These are phyloP conservation scores for Aspidoscelis tigris DNA, from an alignment of 2,113 vertebrate species.

Conservation along the genomic window DNA sequence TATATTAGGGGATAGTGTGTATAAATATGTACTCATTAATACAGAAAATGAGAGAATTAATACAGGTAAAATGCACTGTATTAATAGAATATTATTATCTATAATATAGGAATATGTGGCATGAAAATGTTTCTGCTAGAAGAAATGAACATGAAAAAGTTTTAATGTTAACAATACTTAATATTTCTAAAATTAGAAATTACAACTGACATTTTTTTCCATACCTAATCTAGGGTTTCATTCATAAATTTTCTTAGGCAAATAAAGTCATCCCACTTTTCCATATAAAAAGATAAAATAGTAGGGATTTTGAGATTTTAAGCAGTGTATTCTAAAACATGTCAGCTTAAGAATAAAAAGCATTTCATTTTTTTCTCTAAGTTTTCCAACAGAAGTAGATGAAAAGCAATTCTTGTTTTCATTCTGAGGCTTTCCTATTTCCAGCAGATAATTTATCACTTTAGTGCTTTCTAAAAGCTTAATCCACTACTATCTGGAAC, in stretches of 20 bases:
- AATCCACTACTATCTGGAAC: neutral
- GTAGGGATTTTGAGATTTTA: neutral
- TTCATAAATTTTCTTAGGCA: neutral
- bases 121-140: too few relatives aligned
- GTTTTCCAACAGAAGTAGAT: slow-evolving; percentile 1
- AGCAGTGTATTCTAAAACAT: neutral
- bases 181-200: too few relatives aligned
- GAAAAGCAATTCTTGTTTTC: neutral
- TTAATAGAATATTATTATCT: too few relatives aligned
- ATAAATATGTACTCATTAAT: too few relatives aligned
- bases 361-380: neutral
- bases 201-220: neutral
- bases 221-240: neutral
- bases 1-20: too few relatives aligned
- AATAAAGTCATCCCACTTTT: neutral
- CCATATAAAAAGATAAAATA: neutral
- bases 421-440: neutral
- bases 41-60: too few relatives aligned
- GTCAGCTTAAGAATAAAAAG: neutral
- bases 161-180: neutral
- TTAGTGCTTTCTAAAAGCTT: neutral
- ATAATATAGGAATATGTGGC: too few relatives aligned
- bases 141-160: neutral
- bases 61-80: too few relatives aligned
- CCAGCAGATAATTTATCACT: neutral